Evolutionary conservation across 2,888 invertebrate genomes (phyloP), one percentile per base, ranked within the genome.

Genomic region (Ophion ellenae): DNA sequence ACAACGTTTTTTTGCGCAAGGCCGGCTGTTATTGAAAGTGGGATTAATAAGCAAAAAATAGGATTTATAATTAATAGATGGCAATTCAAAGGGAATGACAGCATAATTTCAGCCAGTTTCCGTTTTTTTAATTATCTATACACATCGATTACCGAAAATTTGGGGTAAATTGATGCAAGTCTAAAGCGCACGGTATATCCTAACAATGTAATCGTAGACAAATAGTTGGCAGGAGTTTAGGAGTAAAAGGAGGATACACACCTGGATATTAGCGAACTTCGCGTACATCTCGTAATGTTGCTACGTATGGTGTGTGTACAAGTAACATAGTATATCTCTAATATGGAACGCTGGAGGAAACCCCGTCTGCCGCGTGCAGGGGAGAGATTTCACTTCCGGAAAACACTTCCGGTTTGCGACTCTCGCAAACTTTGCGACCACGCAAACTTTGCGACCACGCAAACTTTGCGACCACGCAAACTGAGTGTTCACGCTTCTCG

Each of bases 361-460:
- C 82, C 82, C 81, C 61, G 79, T 66, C 70, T 85, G 85, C 79
- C 85, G 82, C 66, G 74, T 79, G 82, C 85, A 82, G 79, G 82
- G 75, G 79, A 79, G 79, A 85, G 82, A 85, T 85, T 85, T 85
- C 82, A 85, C 82, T 82, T 85, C 85, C 82, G 85, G 82, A 76
- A 82, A 85, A 85, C 85, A 85, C 85, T 85, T 85, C 75, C 79
- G 85, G 47, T 76, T 74, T 75, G 78, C 17, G 57, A 64, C 57
- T 67, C 73, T 66, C 53, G 59, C 67, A 75, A 82, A 85, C 79
- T 85, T 85, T 82, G 78, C 61, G 64, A 82, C 78, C 24, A 66
- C 82, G 64, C 74, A 67, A 67, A 57, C 64, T 53, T 74, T 75
- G 78, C 17, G 57, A 64, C 57, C 73, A 57, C 53, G 59, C 67